Evolutionary conservation across 2,888 invertebrate genomes (phyloP), one percentile per base, ranked within the genome.

Genomic region (Choreutis nemorana): DNA sequence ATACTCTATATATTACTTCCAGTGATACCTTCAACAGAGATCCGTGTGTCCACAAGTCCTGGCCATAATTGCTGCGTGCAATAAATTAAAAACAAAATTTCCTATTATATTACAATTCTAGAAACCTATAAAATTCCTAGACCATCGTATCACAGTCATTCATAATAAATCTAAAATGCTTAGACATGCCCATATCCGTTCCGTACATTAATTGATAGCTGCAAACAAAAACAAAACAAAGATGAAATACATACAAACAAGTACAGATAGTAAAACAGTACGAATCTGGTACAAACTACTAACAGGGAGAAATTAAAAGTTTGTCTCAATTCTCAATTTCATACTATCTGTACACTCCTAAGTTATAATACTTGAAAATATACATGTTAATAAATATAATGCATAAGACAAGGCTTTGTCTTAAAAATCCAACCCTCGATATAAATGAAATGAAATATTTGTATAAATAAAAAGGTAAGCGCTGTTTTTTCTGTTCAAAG

Each of bases 1-100:
- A 11, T 9, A 11, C 13, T 55, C 57, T 65, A 82, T 44, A 83
- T 83, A 58, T 83, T 81, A 70, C 82, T 83, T 42, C 83, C 83
- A 41, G 82, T 81, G 60, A 83, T 81, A 68, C 83, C 83, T 70
- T 83, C 83, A 51, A 83, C 82, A 48, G 81, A 81, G 70, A 83
- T 82, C 60, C 82, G 68, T 45, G 83, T 83, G 62, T 81, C 82
- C 63, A 83, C 82, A 54, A 81, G 68, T 72, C 82, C 81, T 45
- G 77, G 73, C 82, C 81, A 78, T 47, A 77, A 45, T 70, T 72
- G 78, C 78, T 77, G 78, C 78, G 65, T 78, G 78, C 64, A 77
- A 75, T 72, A 55, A 67, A 9, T 63, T 48, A 60, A 62, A 61
- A 58, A 52, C 40, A 55, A 18, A 50, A 53, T 46, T 47, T 50